Evolutionary conservation across 1,140 invertebrate species (phyloP), one percentile per base, ranked within the genome.

Genomic region (Drosophila baimaii): DNA sequence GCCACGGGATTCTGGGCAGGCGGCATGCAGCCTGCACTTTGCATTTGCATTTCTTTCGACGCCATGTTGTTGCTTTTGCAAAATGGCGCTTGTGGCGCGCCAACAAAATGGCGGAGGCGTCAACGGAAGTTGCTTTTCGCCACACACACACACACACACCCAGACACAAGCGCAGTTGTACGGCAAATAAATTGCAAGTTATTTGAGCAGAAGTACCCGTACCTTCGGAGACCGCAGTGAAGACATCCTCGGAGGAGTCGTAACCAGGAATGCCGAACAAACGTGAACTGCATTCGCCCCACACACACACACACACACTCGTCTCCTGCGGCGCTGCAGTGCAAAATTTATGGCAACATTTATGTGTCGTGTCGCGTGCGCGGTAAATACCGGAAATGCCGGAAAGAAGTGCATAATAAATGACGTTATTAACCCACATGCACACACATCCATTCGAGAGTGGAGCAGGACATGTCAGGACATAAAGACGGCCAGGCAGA

Each of bases 351-450:
- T 89, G 85, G 85, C 77, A 89, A 89, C 84, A 90, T 89, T 89
- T 89, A 89, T 89, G 85, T 89, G 84, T 90, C 84, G 85, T 90
- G 84, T 89, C 84, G 84, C 85, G 85, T 90, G 85, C 85, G 84
- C 84, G 84, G 84, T 89, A 89, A 89, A 89, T 89, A 89, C 84
- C 84, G 84, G 84, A 89, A 89, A 89, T 89, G 65, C 84, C 84
- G 85, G 85, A 84, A 89, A 88, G 84, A 90, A 89, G 84, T 90
- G 84, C 84, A 89, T 89, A 89, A 89, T 89, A 89, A 89, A 89
- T 89, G 84, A 89, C 81, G 84, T 89, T 89, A 89, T 89, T 89
- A 89, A 89, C 84, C 84, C 81, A 90, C 84, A 89, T 90, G 74
- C 63, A 88, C 79, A 79, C 47, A 58, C 63, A 52, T 59, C 46